These are phyloP conservation scores for Petrolisthes manimaculis DNA, from an alignment of 2,888 invertebrate species.

Conservation along the genomic window DNA sequence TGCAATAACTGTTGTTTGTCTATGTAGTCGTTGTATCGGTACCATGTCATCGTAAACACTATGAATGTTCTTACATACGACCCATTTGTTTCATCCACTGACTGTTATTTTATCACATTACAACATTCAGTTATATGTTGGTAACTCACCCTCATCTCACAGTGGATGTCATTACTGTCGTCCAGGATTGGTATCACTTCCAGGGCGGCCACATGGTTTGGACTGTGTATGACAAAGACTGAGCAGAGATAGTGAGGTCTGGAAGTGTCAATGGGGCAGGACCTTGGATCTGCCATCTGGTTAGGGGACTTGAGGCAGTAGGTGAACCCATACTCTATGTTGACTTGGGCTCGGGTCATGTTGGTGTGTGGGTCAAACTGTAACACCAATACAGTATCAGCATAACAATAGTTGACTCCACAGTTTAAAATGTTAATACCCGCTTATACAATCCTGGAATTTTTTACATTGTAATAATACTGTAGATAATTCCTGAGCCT, in stretches of 20 bases:
- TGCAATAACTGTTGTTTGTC: too few relatives aligned
- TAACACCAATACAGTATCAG: background rate
- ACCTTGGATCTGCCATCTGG: constrained; percentile 46
- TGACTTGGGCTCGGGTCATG: constrained; percentile 56
- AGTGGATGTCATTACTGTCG: constrained; percentile 58
- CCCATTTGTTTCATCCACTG: too few relatives aligned
- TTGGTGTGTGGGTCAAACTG: constrained; percentile 56
- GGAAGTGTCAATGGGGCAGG: constrained; percentile 52
- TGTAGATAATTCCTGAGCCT: background rate
- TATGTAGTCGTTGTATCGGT: too few relatives aligned
- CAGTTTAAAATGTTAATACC: too few relatives aligned
- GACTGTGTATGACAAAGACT: constrained; percentile 57
- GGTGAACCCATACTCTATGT: constrained; percentile 65
- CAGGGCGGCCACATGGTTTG: constrained; percentile 54
- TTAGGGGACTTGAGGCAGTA: constrained; percentile 57
- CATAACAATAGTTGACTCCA: background rate
- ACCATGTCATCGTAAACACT: too few relatives aligned
- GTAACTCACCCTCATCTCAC: constrained; percentile 44
- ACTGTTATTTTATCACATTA: too few relatives aligned
- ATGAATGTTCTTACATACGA: too few relatives aligned
- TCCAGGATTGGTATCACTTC: constrained; percentile 53
- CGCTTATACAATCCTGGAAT: too few relatives aligned
- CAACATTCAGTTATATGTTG: too few relatives aligned
- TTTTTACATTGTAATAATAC: too few relatives aligned
- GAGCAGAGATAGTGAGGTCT: constrained; percentile 56